phyloP scores from a whole-genome alignment of 1,140 invertebrate genomes.

The Hirudo medicinalis region DNA sequence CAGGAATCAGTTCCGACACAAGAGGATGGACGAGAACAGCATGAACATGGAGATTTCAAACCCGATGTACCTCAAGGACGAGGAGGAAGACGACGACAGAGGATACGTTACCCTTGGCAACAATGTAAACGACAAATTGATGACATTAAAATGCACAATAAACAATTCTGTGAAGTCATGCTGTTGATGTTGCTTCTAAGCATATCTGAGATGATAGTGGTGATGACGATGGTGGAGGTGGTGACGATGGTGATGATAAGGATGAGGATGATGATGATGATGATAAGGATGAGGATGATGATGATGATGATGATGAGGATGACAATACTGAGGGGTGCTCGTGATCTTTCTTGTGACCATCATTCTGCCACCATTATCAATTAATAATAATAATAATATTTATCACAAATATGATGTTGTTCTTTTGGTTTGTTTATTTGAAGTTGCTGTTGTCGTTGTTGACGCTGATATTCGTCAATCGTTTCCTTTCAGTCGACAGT shows the following conservation, averaged over 20 bases:
- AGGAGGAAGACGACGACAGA: slow-evolving; percentile 45
- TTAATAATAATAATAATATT: too few species aligned
- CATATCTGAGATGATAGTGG: not conserved
- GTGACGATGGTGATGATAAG: not conserved
- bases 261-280: slow-evolving; percentile 47
- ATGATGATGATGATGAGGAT: not conserved
- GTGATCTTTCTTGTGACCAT: too few species aligned
- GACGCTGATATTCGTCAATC: slow-evolving; percentile 26
- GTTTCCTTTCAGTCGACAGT: slow-evolving; percentile 24
- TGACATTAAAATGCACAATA: too few species aligned
- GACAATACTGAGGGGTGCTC: not conserved
- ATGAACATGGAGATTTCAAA: slow-evolving; percentile 60
- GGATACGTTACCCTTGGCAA: not conserved
- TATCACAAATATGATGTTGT: too few species aligned
- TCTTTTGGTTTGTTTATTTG: too few species aligned
- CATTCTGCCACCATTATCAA: too few species aligned
- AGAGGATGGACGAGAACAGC: slow-evolving; percentile 52
- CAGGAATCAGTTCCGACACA: slow-evolving; percentile 59
- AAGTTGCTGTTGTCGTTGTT: too few species aligned
- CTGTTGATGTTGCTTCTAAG: too few species aligned
- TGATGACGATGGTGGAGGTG: not conserved
- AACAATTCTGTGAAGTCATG: too few species aligned
- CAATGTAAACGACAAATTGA: too few species aligned
- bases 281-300: slow-evolving; percentile 46
- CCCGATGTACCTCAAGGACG: slow-evolving; percentile 64